These are phyloP conservation scores for Aptenodytes forsteri DNA, from an alignment of 2,113 vertebrate genomes.

Conservation along the genomic window DNA sequence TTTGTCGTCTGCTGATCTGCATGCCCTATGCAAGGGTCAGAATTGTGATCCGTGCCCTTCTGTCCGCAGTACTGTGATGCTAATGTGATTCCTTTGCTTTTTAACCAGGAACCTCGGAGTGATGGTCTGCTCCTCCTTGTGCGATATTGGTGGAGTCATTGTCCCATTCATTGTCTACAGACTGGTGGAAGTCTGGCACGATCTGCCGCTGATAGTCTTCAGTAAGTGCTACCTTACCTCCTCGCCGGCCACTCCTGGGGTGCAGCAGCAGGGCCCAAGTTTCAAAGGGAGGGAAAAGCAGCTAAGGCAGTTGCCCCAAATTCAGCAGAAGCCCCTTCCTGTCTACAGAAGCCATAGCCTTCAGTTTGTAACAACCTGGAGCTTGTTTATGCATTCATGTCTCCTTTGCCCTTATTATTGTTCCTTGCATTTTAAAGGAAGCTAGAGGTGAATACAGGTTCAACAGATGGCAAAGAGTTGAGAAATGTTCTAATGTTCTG, in stretches of 20 bases:
- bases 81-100: neutral
- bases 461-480: neutral
- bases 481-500: neutral
- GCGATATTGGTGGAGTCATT: slow-evolving; percentile 86
- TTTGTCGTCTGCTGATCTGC: neutral
- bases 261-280: neutral
- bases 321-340: neutral
- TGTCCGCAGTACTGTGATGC: neutral
- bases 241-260: neutral
- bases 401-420: neutral
- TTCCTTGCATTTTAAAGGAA: neutral
- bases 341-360: neutral
- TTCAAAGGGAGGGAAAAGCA: neutral
- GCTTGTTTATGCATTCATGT: neutral
- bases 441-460: neutral
- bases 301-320: neutral
- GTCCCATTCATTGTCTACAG: slow-evolving; percentile 90
- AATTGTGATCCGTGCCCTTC: neutral
- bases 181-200: slow-evolving; percentile 83
- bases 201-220: slow-evolving; percentile 88
- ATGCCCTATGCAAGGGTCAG: neutral
- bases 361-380: neutral
- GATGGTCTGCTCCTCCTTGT: slow-evolving; percentile 87
- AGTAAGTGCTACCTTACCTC: slow-evolving; percentile 68
- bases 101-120: slow-evolving; percentile 85